Evolutionary conservation across 2,113 vertebrate genomes (phyloP), one percentile per base, ranked within the genome.

Genomic region (Illadopsis cleaveri): DNA sequence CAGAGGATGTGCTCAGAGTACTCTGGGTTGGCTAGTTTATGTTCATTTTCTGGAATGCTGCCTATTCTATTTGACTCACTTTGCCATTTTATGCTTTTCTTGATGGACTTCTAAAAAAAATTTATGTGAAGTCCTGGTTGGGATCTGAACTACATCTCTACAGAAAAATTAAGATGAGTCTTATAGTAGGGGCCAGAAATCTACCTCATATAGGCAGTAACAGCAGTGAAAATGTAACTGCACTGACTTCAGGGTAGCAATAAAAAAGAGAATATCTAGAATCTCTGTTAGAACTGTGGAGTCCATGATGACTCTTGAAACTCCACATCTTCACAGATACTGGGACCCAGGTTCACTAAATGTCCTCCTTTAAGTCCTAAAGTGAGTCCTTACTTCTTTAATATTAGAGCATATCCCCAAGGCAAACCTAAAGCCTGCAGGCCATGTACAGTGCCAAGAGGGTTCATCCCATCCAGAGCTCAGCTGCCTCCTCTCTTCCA

Each of bases 101-200:
- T 85, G n/a, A 86, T 78, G 28, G 88, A 89, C 71, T 93, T 95
- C 47, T 95, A 89, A 94, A 94, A 93, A 78, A 82, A 91, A 92
- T 86, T 92, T 70, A 86, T 68, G 31, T 88, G 79, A 88, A 83
- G 54, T 28, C 57, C 40, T 83, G 28, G 72, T 35, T 81, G 72
- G 40, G 69, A 86, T 81, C 58, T 88, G 76, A 88, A 47, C 75
- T 70, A 66, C 61, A n/a, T 40, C 44, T 86, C 42, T 75, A 44
- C 17, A 60, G 53, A 84, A 91, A 89, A 89, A 86, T 38, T 50
- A 91, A 89, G 61, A 85, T 28, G 9, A 84, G 37, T 28, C 35
- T 47, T 75, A 15, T 11, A 69, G 33, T 5, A 77, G 44, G 13
- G 23, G 17, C 11, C n/a, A 91, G 89, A 90, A 94, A 89, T 75